Conservation (phyloP, 2,888 invertebrate genomes). For the Parnassius apollo region DNA sequence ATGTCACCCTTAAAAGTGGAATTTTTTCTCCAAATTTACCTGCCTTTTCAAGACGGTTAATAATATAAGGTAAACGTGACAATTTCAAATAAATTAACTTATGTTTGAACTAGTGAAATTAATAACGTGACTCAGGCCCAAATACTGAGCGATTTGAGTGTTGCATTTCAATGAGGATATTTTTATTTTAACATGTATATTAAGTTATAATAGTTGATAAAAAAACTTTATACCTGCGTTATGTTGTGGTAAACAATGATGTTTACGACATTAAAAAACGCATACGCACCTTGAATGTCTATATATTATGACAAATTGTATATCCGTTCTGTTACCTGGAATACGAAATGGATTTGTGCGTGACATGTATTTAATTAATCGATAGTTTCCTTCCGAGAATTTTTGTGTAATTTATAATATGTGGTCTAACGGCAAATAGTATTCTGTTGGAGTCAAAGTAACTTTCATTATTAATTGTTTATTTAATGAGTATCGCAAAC, state of each 20-base stretch:
- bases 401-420: neutral
- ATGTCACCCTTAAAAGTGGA: too few species aligned
- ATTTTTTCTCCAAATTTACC: too few species aligned
- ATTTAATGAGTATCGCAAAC: too few species aligned
- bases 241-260: constrained; percentile 15
- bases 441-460: too few species aligned
- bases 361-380: constrained; percentile 38
- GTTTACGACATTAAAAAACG: neutral
- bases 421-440: neutral
- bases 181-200: neutral
- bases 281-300: constrained; percentile 43
- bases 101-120: too few species aligned
- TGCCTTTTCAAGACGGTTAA: too few species aligned
- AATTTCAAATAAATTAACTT: too few species aligned
- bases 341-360: constrained; percentile 47
- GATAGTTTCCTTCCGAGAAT: constrained; percentile 1
- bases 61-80: too few species aligned
- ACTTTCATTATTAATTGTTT: too few species aligned
- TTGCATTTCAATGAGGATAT: neutral
- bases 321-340: constrained; percentile 55
- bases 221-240: constrained; percentile 11
- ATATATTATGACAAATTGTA: constrained; percentile 37
- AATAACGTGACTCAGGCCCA: too few species aligned
- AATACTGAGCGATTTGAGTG: neutral
- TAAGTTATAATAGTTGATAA: constrained; percentile 7